Base-by-base conservation (phyloP, 2,888 invertebrate genomes). In the Spisula solida region DNA sequence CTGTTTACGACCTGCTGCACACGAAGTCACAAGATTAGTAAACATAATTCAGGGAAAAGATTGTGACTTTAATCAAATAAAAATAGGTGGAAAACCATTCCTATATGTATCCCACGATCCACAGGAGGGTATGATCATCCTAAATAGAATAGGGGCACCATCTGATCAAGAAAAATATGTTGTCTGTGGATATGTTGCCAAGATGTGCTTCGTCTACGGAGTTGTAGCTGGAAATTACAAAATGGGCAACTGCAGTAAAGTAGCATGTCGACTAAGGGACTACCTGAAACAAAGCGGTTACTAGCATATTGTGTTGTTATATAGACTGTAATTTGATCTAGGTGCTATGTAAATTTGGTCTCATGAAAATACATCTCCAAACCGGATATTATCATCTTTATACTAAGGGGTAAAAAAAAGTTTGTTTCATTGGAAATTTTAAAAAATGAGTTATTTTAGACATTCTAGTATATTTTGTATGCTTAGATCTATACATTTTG, bases 181-280 rank as follows among this genome's bases (percentile, higher is more conserved):
- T 25, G 88, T 88, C 84, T 90, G 86, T 55, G 92, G 86, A 75
- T 92, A 90, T 66, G 66, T 92, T 18, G 85, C 91, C 16, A 88
- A 88, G 31, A 48, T 66, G 16, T 92, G 92, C 56, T 87, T 92
- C 20, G 83, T 92, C 10, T 90, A 88, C 29, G 92, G 92, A 34
- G 88, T 81, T 5, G 92, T 92, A n/a, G 85, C 83, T 14, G 92
- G 90, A 75, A 92, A 92, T 80, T 90, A 90, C 86, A 85, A 79
- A 79, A 84, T 92, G 90, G 92, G 92, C 34, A 92, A 92, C 80
- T 91, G 90, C 80, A 81, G 87, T 66, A 92, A 88, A 82, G 88
- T 92, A 8, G 56, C 88, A 29, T 91, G 92, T 89, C 83, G 90
- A 78, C 91, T 92, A 5, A 41, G 92, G 80, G 91, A 91, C 86